These are phyloP conservation scores for Pipistrellus nathusii DNA, from an alignment of 2,797 vertebrate species.

Conservation along the genomic window DNA sequence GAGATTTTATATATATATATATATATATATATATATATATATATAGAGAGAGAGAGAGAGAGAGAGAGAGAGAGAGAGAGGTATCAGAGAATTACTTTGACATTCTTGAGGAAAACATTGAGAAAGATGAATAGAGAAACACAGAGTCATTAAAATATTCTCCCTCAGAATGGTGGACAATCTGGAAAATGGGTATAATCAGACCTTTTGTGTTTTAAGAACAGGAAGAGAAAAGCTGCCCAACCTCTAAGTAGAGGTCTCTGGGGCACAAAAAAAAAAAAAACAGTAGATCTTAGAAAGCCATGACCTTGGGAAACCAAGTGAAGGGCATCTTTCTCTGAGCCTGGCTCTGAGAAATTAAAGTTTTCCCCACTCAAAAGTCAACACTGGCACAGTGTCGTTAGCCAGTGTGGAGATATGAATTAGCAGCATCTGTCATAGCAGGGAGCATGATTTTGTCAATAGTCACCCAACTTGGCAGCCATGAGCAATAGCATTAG, in stretches of 20 bases:
- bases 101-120: neutral
- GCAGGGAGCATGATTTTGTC: conserved; percentile 64
- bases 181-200: conserved; percentile 24
- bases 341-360: conserved; percentile 58
- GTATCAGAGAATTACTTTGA: neutral
- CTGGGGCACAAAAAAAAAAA: neutral
- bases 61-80: neutral
- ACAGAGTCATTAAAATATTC: neutral
- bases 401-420: conserved; percentile 55
- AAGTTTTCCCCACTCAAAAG: conserved; percentile 63
- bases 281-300: neutral
- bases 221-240: neutral
- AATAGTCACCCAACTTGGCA: conserved; percentile 71
- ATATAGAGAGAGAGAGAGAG: too few relatives aligned
- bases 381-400: conserved; percentile 65
- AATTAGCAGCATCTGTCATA: conserved; percentile 73
- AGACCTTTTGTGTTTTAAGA: neutral
- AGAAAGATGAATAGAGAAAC: neutral
- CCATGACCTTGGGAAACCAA: conserved; percentile 54
- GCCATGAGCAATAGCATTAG: conserved; percentile 21
- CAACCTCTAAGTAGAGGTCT: neutral
- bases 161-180: neutral
- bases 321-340: conserved; percentile 52
- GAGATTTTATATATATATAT: neutral
- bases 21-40: too few relatives aligned